Evolutionary conservation across 2,113 vertebrate species (phyloP).

Genomic region (Macrotis lagotis): DNA sequence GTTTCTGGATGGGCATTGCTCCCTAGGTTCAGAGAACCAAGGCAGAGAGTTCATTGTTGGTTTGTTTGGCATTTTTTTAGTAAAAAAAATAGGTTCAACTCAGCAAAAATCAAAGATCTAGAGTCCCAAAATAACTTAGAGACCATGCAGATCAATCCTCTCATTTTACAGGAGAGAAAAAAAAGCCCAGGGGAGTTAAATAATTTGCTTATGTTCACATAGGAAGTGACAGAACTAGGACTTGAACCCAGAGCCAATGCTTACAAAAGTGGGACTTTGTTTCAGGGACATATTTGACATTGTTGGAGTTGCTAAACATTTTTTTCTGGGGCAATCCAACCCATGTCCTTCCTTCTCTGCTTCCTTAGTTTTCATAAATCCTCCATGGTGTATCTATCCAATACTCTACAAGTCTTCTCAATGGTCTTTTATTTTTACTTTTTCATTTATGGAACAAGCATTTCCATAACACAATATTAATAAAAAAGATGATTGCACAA

Average conservation of each 20-base stretch:
- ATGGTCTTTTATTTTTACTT: no score
- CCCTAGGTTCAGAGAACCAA: no score
- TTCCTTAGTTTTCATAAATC: neutral
- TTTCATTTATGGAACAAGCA: no score
- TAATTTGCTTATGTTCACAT: neutral
- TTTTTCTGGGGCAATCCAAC: neutral
- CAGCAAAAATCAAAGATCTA: neutral
- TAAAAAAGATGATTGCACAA: no score
- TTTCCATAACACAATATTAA: no score
- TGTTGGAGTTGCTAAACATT: neutral
- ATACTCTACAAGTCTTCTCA: neutral
- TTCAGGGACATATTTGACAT: neutral
- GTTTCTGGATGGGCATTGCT: no score
- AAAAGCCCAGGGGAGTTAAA: neutral
- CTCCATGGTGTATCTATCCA: neutral
- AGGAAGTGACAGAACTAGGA: neutral
- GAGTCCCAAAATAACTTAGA: neutral
- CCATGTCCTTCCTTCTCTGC: neutral
- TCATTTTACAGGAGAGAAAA: neutral
- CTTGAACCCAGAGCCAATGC: neutral
- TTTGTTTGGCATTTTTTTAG: no score
- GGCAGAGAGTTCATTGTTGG: no score
- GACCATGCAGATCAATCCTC: neutral
- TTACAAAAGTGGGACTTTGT: neutral
- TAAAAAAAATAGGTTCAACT: neutral